Evolutionary conservation across 2,888 invertebrate genomes (phyloP), one percentile per base, ranked within the genome.

Genomic region (Lutraria lutraria): DNA sequence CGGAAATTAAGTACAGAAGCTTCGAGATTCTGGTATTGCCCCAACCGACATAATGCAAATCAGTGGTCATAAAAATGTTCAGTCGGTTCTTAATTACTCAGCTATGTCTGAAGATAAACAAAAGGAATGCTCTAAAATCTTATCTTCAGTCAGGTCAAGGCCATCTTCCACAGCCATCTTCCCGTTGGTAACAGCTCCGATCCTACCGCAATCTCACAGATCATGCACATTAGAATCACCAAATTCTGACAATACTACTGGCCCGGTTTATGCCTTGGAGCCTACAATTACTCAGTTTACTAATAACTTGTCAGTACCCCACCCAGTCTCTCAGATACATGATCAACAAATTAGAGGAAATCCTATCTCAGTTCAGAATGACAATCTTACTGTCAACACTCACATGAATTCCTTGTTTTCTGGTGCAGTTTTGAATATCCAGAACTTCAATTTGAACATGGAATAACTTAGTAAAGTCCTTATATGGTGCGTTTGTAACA

Each of bases 11-110:
- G 86, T 89, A 10, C 83, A 89, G 34, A 86, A 89, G 54, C 53
- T 89, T n/a, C 60, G 85, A 16, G 84, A 87, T 63, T 80, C 87
- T n/a, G 81, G 89, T 34, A 72, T 76, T 86, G 81, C 89, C 6
- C 89, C 88, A 29, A 91, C 88, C 16, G 87, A 89, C 56, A 89
- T 90, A 31, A 90, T 90, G 87, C 90, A 87, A 76, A 88, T 91
- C 29, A 88, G 86, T 80, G 91, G 85, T 16, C 91, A 91, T 29
- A 91, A 87, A 80, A 89, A 89, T 53, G 54, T 91, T 12, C 89
- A 89, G 63, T 89, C 91, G 31, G 89, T 91, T 0, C 29, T 89
- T 0, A 89, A 85, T 81, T 91, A 91, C 68, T 83, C 80, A 54
- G 52, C 43, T 34, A 87, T 91, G 87, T 83, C 83, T 83, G 91